Evolutionary conservation across 2,888 invertebrate species (phyloP).

Genomic region (Megaustenia siamemsis): DNA sequence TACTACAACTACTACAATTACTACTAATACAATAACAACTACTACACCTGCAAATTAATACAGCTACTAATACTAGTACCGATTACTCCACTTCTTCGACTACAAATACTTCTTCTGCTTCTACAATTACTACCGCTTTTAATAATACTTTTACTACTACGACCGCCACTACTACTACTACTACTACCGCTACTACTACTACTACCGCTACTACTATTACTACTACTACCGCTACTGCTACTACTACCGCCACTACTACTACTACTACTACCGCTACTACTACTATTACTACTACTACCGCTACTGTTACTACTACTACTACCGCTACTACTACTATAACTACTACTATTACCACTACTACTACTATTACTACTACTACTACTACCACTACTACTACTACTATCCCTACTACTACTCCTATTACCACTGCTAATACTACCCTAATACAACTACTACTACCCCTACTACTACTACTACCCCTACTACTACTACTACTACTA

Average conservation of each 20-base stretch:
- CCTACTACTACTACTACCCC: neutral
- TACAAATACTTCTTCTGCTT: no score
- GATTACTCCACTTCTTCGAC: no score
- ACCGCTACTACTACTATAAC: constrained; percentile 5
- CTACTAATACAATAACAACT: no score
- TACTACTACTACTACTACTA: constrained; percentile 2
- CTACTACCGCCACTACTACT: neutral
- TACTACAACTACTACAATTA: neutral
- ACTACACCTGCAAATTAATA: no score
- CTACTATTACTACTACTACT: constrained; percentile 27
- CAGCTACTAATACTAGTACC: no score
- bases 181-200: neutral
- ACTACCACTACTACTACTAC: constrained; percentile 6
- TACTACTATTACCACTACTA: constrained; percentile 21
- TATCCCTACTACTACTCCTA: constrained; percentile 24
- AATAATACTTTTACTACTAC: no score
- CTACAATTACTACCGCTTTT: no score
- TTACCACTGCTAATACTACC: constrained; percentile 1
- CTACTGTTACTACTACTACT: constrained; percentile 1
- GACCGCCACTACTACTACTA: no score
- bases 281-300: constrained; percentile 3
- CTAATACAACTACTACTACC: neutral
- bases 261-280: neutral
- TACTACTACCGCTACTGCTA: neutral
- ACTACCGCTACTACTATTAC: neutral